Percentiles rank a stretch among this genome's conserved stretches.
phyloP scores from a whole-genome alignment of 2,797 vertebrate genomes.

The Neostethus bicornis region DNA sequence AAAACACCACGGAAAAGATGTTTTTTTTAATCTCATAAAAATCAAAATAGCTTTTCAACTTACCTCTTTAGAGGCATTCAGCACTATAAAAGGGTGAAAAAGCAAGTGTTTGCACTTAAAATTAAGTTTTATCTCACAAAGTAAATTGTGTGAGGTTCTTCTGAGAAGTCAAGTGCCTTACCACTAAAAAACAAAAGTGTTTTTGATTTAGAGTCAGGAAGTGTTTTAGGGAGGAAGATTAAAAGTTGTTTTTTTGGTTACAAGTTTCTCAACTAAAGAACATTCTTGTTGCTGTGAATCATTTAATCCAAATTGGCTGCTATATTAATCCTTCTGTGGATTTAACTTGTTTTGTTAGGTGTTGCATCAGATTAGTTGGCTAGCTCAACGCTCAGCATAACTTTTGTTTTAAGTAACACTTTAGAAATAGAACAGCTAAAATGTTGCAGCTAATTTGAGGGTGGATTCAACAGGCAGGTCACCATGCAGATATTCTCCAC shows the following conservation, averaged over 20 bases:
- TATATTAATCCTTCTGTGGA: background rate
- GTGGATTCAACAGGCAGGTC: background rate
- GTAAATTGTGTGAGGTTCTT: background rate
- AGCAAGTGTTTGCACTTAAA: background rate
- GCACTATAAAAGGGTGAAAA: background rate
- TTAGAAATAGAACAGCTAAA: background rate
- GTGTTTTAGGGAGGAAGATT: background rate
- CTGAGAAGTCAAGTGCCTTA: background rate
- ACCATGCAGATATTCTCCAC: background rate
- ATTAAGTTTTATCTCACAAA: background rate
- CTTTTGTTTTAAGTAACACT: background rate
- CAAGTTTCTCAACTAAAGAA: background rate
- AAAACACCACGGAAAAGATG: constrained; percentile 3
- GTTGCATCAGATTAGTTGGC: background rate
- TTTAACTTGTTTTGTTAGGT: background rate
- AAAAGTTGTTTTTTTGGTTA: background rate
- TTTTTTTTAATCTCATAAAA: constrained; percentile 1
- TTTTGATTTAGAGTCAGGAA: background rate
- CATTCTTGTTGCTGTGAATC: background rate
- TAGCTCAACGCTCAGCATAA: background rate
- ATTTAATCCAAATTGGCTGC: background rate
- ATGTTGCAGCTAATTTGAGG: background rate
- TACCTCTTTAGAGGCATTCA: background rate
- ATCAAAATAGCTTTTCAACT: constrained; percentile 7
- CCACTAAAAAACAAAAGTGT: background rate